Conservation (phyloP, 2,113 vertebrate species). For the Elephas maximus region DNA sequence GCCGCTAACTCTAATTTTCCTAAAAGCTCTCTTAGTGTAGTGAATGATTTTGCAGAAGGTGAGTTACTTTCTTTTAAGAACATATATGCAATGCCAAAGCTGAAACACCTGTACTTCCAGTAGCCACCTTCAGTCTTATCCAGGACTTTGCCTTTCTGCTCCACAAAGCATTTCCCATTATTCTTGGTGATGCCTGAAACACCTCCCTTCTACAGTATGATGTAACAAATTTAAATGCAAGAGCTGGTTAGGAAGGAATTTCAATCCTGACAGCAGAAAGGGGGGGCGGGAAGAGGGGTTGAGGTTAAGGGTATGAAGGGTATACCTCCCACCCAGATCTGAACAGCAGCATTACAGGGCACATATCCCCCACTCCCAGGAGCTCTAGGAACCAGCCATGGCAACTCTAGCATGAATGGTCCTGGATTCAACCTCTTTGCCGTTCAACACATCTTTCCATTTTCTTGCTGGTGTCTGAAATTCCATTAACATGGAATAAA, state of each 20-base stretch:
- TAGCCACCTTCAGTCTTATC: not conserved
- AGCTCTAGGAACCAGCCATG: not conserved
- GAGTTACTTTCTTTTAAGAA: not conserved
- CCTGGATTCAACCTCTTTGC: not conserved
- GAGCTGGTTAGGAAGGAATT: not conserved
- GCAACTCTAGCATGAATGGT: not conserved
- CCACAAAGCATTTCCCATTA: not conserved
- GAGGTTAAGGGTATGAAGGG: not conserved
- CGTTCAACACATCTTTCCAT: not conserved
- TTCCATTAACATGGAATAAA: not conserved
- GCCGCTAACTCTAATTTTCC: not conserved
- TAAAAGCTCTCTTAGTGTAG: not conserved
- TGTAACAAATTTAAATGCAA: not conserved
- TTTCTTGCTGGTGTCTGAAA: constrained; percentile 31
- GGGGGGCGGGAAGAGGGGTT: too few species aligned
- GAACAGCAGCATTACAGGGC: not conserved
- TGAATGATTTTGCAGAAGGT: not conserved
- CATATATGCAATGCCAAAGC: not conserved
- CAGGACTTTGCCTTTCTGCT: not conserved
- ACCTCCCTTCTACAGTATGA: not conserved
- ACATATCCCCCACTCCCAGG: not conserved
- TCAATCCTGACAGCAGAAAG: not conserved
- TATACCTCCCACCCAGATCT: not conserved
- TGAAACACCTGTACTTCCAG: constrained; percentile 10
- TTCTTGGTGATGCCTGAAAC: not conserved